phyloP scores from a whole-genome alignment of 1,140 invertebrate species.

The Lycorma delicatula region DNA sequence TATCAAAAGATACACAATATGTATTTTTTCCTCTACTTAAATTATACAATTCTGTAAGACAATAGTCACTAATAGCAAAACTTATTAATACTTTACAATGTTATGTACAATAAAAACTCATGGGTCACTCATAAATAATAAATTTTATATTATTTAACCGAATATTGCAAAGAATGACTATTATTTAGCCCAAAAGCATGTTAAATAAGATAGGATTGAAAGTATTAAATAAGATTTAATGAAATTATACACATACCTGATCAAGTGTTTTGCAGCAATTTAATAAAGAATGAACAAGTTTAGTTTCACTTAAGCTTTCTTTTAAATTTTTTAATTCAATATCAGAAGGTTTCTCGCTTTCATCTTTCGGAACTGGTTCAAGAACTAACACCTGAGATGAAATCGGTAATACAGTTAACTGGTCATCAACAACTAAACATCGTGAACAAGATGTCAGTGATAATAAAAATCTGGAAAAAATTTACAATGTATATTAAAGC shows the following conservation, averaged over 20 bases:
- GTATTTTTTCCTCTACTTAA: too few species aligned
- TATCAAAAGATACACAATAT: too few species aligned
- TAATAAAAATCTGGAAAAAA: conserved; percentile 65
- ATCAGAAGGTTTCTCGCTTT: conserved; percentile 39
- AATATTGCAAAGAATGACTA: too few species aligned
- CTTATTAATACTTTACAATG: too few species aligned
- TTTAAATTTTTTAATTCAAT: conserved; percentile 61
- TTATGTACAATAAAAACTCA: too few species aligned
- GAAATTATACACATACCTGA: conserved; percentile 56
- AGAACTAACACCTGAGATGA: conserved; percentile 82
- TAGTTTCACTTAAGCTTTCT: conserved; percentile 72
- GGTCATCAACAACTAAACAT: conserved; percentile 91
- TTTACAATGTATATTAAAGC: too few species aligned
- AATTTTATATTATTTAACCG: too few species aligned
- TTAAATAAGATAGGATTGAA: too few species aligned
- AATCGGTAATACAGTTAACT: conserved; percentile 83
- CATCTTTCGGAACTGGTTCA: conserved; percentile 49
- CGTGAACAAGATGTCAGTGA: conserved; percentile 80
- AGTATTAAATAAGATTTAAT: conserved; percentile 5
- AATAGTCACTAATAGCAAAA: too few species aligned
- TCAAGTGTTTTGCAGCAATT: conserved; percentile 89
- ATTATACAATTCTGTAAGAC: too few species aligned
- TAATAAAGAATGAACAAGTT: conserved; percentile 83
- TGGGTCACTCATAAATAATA: too few species aligned
- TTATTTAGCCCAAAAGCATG: too few species aligned